These are phyloP conservation scores for Drosophila neocordata DNA, from an alignment of 1,140 invertebrate genomes.

Conservation along the genomic window DNA sequence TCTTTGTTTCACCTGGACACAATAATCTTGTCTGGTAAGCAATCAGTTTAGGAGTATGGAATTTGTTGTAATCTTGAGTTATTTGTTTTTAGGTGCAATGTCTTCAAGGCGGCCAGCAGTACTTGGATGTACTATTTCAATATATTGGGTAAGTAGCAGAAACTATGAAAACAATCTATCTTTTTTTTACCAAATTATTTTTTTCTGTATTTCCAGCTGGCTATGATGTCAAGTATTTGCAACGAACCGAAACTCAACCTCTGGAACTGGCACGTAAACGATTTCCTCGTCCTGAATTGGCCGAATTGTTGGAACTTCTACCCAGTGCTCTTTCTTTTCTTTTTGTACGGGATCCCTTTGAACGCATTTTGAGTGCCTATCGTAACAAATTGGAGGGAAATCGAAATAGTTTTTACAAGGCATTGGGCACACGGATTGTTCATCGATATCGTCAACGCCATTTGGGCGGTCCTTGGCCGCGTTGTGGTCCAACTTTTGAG, in stretches of 20 bases:
- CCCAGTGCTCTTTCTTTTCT: constrained; percentile 87
- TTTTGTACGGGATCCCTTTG: constrained; percentile 95
- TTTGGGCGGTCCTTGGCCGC: constrained; percentile 34
- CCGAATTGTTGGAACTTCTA: constrained; percentile 84
- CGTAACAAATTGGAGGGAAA: constrained; percentile 93
- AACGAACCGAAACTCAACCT: constrained; percentile 84
- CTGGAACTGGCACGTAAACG: constrained; percentile 85
- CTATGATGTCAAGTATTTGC: constrained; percentile 85
- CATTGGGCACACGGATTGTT: constrained; percentile 87
- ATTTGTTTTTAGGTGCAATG: constrained; percentile 87
- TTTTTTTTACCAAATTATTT: background rate
- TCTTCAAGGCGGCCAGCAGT: constrained; percentile 91
- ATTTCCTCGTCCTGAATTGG: constrained; percentile 85
- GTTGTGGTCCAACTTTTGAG: constrained; percentile 86
- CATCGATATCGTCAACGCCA: constrained; percentile 81
- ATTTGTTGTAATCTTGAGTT: no score
- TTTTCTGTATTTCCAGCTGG: constrained; percentile 81
- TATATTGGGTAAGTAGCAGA: constrained; percentile 84
- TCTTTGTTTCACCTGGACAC: constrained; percentile 88
- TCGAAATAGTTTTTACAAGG: constrained; percentile 88
- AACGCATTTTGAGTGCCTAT: constrained; percentile 94
- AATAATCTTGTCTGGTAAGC: constrained; percentile 87
- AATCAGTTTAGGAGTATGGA: background rate
- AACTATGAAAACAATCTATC: background rate
- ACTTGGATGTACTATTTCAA: constrained; percentile 93